Evolutionary conservation across 2,113 vertebrate species (phyloP).

Genomic region (Pithys albifrons): DNA sequence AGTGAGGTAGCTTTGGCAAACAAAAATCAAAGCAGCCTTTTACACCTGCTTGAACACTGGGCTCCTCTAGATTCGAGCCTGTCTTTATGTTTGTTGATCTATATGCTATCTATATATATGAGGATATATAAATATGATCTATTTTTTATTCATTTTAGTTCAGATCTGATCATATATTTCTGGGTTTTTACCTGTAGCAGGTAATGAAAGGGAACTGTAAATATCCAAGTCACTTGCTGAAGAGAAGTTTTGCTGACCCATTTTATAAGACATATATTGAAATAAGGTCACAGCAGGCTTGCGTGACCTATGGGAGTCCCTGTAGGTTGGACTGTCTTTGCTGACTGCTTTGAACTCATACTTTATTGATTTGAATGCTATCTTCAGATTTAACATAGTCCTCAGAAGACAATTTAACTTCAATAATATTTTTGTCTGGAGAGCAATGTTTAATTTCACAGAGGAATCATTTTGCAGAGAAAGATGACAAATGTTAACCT

Average conservation of each 20-base stretch:
- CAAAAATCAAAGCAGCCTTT: not conserved
- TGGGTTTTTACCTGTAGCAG: not conserved
- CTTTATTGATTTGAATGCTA: constrained; percentile 3
- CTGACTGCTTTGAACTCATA: not conserved
- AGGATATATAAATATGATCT: not conserved
- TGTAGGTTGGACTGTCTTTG: not conserved
- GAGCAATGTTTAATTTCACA: constrained; percentile 11
- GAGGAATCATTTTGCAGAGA: not conserved
- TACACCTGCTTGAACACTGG: not conserved
- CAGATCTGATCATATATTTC: fast-evolving
- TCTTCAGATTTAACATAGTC: not conserved
- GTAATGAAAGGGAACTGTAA: not conserved
- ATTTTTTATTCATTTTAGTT: not conserved
- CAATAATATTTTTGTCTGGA: constrained; percentile 16
- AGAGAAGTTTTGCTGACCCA: not conserved
- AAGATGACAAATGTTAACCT: constrained; percentile 34
- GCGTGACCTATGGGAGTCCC: not conserved
- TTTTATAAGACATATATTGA: not conserved
- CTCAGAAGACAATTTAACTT: constrained; percentile 10
- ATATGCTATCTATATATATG: not conserved
- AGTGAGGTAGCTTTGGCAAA: not conserved
- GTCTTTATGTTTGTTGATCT: not conserved
- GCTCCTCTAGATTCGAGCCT: not conserved
- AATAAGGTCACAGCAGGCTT: constrained; percentile 1
- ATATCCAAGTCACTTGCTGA: not conserved